These are phyloP conservation scores for Lucilia sericata DNA, from an alignment of 1,140 invertebrate genomes.

Conservation along the genomic window DNA sequence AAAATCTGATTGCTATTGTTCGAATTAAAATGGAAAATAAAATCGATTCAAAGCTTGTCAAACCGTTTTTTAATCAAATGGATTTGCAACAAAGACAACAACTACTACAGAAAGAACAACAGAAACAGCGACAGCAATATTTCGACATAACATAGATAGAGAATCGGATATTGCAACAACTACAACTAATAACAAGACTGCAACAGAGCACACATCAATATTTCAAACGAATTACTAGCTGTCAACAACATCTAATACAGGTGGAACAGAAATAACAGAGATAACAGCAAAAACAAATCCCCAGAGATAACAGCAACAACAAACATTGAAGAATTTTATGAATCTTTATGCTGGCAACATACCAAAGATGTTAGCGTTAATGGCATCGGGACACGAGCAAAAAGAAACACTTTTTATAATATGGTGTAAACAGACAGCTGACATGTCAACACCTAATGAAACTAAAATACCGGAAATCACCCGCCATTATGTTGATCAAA, in stretches of 20 bases:
- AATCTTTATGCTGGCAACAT: not conserved
- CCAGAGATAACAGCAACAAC: not conserved
- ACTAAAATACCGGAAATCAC: not conserved
- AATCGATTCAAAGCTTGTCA: conserved; percentile 7
- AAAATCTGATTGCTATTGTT: not conserved
- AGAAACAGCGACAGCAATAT: conserved; percentile 42
- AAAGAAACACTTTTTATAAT: not conserved
- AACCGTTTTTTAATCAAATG: conserved; percentile 67
- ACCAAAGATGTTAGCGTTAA: not conserved
- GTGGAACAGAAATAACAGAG: conserved; percentile 43
- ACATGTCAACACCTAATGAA: not conserved
- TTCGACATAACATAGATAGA: no score
- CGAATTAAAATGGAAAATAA: not conserved
- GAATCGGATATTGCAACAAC: no score
- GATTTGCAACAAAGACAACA: conserved; percentile 62
- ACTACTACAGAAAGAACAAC: conserved; percentile 46
- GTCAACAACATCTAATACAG: no score
- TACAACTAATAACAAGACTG: conserved; percentile 41
- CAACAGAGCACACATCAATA: conserved; percentile 47
- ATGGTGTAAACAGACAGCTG: conserved; percentile 18
- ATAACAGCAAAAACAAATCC: not conserved
- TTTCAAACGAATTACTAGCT: no score
- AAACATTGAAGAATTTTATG: not conserved
- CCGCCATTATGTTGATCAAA: not conserved
- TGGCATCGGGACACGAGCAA: not conserved